Conservation (phyloP, 2,888 invertebrate genomes). For the Campopleginae sp. region DNA sequence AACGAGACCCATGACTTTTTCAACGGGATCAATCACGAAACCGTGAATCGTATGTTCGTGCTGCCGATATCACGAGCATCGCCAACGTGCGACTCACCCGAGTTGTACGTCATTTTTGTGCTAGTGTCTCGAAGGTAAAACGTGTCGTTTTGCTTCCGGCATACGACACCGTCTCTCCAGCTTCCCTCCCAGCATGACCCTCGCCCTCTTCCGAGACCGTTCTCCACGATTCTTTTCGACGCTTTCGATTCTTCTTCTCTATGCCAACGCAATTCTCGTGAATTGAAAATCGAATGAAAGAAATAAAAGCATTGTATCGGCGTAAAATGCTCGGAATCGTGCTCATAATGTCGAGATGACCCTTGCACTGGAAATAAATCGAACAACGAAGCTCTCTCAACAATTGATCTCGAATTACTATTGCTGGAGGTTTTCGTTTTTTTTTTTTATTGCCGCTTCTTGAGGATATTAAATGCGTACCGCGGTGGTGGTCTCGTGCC, state of each 20-base stretch:
- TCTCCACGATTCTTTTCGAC: background rate
- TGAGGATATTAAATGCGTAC: background rate
- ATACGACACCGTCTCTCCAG: background rate
- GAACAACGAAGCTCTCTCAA: background rate
- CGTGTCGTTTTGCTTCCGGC: background rate
- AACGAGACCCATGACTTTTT: background rate
- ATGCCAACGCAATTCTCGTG: background rate
- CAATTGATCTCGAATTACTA: background rate
- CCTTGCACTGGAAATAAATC: background rate
- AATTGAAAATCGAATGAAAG: background rate
- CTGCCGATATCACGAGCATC: background rate
- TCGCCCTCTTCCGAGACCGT: background rate
- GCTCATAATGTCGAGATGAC: background rate
- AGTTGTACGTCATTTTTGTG: background rate
- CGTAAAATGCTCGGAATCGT: background rate
- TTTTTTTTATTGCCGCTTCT: background rate
- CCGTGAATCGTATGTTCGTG: background rate
- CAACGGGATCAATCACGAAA: background rate
- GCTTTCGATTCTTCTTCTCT: background rate
- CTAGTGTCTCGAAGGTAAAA: background rate
- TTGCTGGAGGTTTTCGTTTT: background rate
- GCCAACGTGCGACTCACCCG: background rate
- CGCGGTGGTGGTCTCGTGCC: background rate
- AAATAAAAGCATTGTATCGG: background rate
- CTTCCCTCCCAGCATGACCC: background rate